A percentile compares a stretch with the other conserved stretches of the same genome.
Evolutionary conservation across 2,797 vertebrate species (phyloP).

Genomic region (Platalea minor): DNA sequence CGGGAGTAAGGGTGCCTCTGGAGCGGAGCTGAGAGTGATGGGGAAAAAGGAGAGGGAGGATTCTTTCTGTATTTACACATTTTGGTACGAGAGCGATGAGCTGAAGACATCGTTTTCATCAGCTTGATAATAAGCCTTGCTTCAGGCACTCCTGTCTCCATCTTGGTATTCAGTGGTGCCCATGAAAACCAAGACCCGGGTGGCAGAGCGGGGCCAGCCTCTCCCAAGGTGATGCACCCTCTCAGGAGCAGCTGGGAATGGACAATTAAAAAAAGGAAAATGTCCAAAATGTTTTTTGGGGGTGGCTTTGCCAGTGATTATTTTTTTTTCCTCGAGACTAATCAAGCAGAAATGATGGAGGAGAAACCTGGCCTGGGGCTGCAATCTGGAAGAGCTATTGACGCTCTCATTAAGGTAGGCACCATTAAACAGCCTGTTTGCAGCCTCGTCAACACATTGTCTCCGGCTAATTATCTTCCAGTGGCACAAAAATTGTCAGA

Average conservation of each 20-base stretch:
- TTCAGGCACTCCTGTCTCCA: not conserved
- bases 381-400: constrained; percentile 53
- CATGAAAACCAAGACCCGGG: not conserved
- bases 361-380: constrained; percentile 52
- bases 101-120: not conserved
- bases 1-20: not conserved
- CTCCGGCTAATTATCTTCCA: constrained; percentile 69
- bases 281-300: not conserved
- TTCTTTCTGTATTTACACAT: not conserved
- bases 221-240: not conserved
- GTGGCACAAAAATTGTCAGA: constrained; percentile 38
- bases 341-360: constrained; percentile 65
- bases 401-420: constrained; percentile 60
- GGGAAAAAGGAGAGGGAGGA: not conserved
- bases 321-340: constrained; percentile 41
- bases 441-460: constrained; percentile 41
- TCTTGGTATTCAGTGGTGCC: not conserved
- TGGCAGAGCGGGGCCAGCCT: not conserved
- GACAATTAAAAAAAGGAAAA: not conserved
- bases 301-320: not conserved
- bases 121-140: not conserved
- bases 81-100: not conserved
- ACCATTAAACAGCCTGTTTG: constrained; percentile 57
- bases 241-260: not conserved
- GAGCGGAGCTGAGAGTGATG: not conserved